These are phyloP conservation scores for Micrastur ruficollis DNA, from an alignment of 2,797 vertebrate species.

Conservation along the genomic window DNA sequence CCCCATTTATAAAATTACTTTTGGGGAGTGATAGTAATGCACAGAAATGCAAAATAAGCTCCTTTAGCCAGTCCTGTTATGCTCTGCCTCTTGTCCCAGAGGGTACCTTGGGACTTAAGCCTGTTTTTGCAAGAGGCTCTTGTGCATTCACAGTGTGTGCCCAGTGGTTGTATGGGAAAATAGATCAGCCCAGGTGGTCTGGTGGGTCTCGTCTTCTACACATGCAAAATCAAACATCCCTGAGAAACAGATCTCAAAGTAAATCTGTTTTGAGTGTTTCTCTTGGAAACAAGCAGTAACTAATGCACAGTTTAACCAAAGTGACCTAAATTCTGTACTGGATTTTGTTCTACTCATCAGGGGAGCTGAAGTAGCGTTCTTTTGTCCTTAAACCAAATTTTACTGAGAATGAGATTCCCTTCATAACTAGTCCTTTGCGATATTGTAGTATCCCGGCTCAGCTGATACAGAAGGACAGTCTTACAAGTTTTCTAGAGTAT, in stretches of 20 bases:
- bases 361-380: neutral
- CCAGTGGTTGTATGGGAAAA: neutral
- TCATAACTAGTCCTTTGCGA: neutral
- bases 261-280: neutral
- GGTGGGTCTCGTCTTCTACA: neutral
- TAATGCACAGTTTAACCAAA: neutral
- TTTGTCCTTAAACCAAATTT: neutral
- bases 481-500: neutral
- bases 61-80: neutral
- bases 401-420: neutral
- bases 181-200: neutral
- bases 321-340: neutral
- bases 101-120: neutral
- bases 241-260: neutral
- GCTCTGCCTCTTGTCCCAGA: neutral
- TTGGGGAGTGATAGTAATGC: neutral
- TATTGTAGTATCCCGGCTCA: neutral
- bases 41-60: neutral
- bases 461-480: neutral
- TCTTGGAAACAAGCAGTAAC: neutral
- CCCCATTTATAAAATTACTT: neutral
- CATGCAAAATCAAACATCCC: neutral
- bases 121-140: neutral
- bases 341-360: neutral
- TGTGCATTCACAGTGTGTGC: neutral